Conservation (phyloP, 1,140 invertebrate genomes). For the Drosophila serrata region DNA sequence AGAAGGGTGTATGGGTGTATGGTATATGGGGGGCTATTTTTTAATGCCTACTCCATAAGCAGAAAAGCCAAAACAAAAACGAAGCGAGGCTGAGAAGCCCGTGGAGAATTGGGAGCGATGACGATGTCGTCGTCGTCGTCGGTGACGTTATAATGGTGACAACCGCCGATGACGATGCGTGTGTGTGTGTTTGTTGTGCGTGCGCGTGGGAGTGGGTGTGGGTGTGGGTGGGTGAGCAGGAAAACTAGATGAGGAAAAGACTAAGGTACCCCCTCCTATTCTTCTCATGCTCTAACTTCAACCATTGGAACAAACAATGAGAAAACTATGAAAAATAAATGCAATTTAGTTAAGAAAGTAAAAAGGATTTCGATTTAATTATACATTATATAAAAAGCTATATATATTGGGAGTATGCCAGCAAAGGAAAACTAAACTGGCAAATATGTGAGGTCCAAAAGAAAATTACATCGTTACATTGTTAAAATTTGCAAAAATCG, state of each 20-base stretch:
- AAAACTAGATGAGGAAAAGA: constrained; percentile 8
- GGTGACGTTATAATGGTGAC: constrained; percentile 33
- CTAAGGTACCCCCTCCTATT: background rate
- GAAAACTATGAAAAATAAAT: background rate
- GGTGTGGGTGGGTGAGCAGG: background rate
- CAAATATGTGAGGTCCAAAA: no score
- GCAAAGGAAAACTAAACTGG: no score
- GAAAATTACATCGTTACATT: no score
- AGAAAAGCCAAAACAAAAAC: constrained; percentile 30
- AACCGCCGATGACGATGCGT: constrained; percentile 27
- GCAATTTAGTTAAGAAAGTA: background rate
- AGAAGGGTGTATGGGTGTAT: constrained; percentile 22
- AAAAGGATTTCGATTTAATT: background rate
- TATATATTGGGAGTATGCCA: no score
- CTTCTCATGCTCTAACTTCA: no score
- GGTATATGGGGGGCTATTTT: constrained; percentile 15
- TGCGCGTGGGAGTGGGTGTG: constrained; percentile 25
- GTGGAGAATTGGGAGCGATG: constrained; percentile 48
- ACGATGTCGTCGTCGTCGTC: constrained; percentile 17
- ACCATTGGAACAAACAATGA: background rate
- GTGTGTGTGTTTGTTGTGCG: constrained; percentile 15
- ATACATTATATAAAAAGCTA: background rate
- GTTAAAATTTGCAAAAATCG: no score
- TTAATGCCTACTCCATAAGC: constrained; percentile 31
- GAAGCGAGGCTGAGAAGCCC: constrained; percentile 34